Conservation (phyloP, 92 coral and sea anemone species). For the Parazoanthus atlanticus region DNA sequence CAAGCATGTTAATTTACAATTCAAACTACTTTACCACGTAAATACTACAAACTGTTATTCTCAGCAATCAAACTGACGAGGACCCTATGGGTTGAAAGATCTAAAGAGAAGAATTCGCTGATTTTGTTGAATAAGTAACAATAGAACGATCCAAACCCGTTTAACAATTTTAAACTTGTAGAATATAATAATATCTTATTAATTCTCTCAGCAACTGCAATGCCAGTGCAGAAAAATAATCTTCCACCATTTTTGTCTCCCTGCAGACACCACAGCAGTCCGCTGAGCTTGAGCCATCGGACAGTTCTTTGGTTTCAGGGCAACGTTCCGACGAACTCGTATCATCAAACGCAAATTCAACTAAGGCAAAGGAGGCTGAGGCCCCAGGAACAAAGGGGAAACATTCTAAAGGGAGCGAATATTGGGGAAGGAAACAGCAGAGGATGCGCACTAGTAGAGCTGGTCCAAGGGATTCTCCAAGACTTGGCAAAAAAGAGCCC, state of each 20-base stretch:
- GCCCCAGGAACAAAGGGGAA: conserved; percentile 8
- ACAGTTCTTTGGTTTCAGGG: background rate
- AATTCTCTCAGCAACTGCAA: background rate
- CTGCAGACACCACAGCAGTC: conserved; percentile 19
- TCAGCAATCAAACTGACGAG: too few relatives aligned
- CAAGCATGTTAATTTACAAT: too few relatives aligned
- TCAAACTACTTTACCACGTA: too few relatives aligned
- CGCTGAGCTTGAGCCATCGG: background rate
- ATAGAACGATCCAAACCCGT: too few relatives aligned
- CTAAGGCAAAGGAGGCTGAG: background rate
- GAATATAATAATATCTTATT: too few relatives aligned
- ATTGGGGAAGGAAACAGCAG: conserved; percentile 6
- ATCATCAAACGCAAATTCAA: conserved; percentile 1
- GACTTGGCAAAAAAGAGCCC: background rate
- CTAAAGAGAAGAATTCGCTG: too few relatives aligned
- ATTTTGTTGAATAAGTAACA: too few relatives aligned
- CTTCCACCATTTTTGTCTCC: background rate
- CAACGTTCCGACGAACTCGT: background rate
- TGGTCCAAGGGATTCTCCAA: conserved; percentile 14
- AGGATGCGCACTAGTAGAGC: background rate
- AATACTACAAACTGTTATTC: too few relatives aligned
- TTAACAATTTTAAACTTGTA: too few relatives aligned
- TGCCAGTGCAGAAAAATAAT: background rate
- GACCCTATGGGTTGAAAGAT: too few relatives aligned
- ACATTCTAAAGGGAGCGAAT: background rate